Evolutionary conservation across 1,140 invertebrate species (phyloP).

Genomic region (Pectinophora gossypiella): DNA sequence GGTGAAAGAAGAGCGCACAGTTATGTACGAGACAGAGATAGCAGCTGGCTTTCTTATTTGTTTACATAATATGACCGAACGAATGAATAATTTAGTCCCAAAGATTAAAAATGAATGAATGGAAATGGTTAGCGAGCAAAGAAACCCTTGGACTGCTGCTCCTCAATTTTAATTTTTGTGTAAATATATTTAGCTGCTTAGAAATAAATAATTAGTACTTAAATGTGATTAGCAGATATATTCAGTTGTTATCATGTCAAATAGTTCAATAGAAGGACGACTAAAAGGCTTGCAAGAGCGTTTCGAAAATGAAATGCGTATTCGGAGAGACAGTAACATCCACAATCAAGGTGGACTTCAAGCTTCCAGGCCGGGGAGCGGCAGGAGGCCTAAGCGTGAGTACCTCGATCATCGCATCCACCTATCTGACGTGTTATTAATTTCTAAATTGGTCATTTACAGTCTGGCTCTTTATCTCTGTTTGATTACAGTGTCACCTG

Average conservation of each 20-base stretch:
- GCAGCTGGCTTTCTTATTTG: too few relatives aligned
- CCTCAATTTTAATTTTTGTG: constrained; percentile 59
- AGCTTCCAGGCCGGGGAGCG: constrained; percentile 41
- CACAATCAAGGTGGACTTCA: constrained; percentile 58
- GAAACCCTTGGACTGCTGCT: constrained; percentile 62
- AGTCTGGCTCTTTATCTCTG: not conserved
- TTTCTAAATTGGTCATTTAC: too few relatives aligned
- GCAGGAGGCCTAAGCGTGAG: constrained; percentile 56
- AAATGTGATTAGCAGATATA: constrained; percentile 54
- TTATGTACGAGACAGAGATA: too few relatives aligned
- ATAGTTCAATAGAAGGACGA: constrained; percentile 63
- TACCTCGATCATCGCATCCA: constrained; percentile 9
- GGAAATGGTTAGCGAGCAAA: constrained; percentile 39
- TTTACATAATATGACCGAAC: constrained; percentile 21
- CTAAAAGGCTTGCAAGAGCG: constrained; percentile 64
- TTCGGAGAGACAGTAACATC: constrained; percentile 56
- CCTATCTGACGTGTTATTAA: not conserved
- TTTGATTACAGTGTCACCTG: not conserved
- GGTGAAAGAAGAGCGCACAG: too few relatives aligned
- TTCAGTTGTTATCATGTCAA: constrained; percentile 60
- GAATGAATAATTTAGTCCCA: constrained; percentile 2
- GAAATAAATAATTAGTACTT: constrained; percentile 52
- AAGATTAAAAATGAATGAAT: constrained; percentile 35
- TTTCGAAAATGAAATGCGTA: constrained; percentile 66
- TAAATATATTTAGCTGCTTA: constrained; percentile 56